These are phyloP conservation scores for Hirtodrosophila confusa DNA, from an alignment of 2,888 invertebrate genomes.

Conservation along the genomic window DNA sequence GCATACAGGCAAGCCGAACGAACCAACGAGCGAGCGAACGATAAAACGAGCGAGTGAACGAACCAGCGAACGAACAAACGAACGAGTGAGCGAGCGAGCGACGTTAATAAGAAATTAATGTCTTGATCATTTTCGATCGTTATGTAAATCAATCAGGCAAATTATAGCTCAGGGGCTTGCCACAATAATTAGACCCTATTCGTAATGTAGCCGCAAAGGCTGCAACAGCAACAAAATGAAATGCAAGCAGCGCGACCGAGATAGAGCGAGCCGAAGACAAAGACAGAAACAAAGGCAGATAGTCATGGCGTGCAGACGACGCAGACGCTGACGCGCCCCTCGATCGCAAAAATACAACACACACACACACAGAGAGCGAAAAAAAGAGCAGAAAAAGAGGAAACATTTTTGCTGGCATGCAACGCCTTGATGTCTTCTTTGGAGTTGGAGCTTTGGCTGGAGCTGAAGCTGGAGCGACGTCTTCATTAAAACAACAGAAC, in stretches of 20 bases:
- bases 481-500: slow-evolving; percentile 82
- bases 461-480: slow-evolving; percentile 57
- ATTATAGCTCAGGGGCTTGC: slow-evolving; percentile 84
- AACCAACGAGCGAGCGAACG: slow-evolving; percentile 23
- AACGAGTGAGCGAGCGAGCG: slow-evolving; percentile 48
- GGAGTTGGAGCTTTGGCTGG: slow-evolving; percentile 6
- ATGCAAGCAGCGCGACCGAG: slow-evolving; percentile 13
- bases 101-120: slow-evolving; percentile 84
- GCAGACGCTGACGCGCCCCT: slow-evolving; percentile 76
- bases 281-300: slow-evolving; percentile 23
- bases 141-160: slow-evolving; percentile 85
- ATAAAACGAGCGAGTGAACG: slow-evolving; percentile 15
- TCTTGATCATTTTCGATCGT: slow-evolving; percentile 85
- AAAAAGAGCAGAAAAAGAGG: slow-evolving; percentile 31
- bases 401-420: slow-evolving; percentile 74
- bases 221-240: slow-evolving; percentile 37
- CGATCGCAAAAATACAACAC: slow-evolving; percentile 53
- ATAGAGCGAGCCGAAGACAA: slow-evolving; percentile 11
- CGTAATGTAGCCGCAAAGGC: slow-evolving; percentile 78
- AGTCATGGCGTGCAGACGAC: slow-evolving; percentile 71
- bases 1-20: neutral
- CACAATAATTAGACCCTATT: slow-evolving; percentile 83
- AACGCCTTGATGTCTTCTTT: slow-evolving; percentile 77
- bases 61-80: slow-evolving; percentile 8
- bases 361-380: slow-evolving; percentile 11